phyloP scores from a whole-genome alignment of 2,888 invertebrate species.

The Coenonympha arcania region DNA sequence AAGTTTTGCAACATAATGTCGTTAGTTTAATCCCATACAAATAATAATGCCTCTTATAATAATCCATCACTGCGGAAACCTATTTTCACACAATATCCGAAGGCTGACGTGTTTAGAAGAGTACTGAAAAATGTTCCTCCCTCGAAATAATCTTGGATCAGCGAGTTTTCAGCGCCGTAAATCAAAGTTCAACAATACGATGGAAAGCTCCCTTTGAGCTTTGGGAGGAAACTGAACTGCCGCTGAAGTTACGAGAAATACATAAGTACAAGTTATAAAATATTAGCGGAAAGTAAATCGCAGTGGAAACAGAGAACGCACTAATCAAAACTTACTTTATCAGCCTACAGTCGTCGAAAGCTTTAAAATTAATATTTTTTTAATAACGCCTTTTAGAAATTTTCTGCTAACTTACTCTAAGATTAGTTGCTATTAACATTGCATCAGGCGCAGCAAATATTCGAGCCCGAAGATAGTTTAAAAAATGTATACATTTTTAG shows the following conservation, averaged over 20 bases:
- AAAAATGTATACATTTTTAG: too few relatives aligned
- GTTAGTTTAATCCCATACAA: background rate
- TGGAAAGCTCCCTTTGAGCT: slow-evolving; percentile 41
- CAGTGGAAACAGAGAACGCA: background rate
- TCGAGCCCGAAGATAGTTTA: too few relatives aligned
- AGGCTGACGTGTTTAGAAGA: slow-evolving; percentile 13
- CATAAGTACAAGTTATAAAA: background rate
- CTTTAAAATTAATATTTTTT: too few relatives aligned
- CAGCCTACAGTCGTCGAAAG: too few relatives aligned
- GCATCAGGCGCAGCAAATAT: too few relatives aligned
- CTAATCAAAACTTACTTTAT: too few relatives aligned
- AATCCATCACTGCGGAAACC: slow-evolving; percentile 17
- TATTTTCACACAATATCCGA: slow-evolving; percentile 18
- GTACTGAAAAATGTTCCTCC: slow-evolving; percentile 22
- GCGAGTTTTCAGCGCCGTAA: slow-evolving; percentile 28
- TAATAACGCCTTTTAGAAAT: too few relatives aligned
- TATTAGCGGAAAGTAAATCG: background rate
- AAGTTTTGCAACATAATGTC: background rate
- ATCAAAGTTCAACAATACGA: slow-evolving; percentile 54
- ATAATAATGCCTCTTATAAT: slow-evolving; percentile 8
- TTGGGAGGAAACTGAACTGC: slow-evolving; percentile 43
- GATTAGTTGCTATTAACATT: too few relatives aligned
- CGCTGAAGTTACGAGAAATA: slow-evolving; percentile 27
- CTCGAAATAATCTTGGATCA: slow-evolving; percentile 25
- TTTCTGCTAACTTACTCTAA: too few relatives aligned